Evolutionary conservation across 2,113 vertebrate species (phyloP).

Genomic region (Gavia stellata): DNA sequence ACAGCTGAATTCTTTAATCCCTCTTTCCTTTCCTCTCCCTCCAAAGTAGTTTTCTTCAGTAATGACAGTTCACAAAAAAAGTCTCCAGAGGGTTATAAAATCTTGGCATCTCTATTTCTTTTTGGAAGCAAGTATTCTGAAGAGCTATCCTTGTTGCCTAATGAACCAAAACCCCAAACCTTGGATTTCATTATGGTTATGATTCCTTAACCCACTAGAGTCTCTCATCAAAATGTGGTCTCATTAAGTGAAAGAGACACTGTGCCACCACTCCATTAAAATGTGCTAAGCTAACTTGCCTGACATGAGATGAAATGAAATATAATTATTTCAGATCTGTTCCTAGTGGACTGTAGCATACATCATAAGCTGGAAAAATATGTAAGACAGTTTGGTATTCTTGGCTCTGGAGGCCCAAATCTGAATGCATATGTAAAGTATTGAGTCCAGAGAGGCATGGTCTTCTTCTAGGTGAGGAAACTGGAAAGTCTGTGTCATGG

Average conservation of each 20-base stretch:
- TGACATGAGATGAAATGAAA: constrained; percentile 56
- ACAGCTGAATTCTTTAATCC: constrained; percentile 13
- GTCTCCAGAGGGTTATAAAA: constrained; percentile 29
- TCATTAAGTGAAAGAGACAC: constrained; percentile 70
- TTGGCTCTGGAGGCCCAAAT: neutral
- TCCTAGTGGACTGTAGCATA: constrained; percentile 15
- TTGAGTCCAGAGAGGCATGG: neutral
- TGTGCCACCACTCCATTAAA: constrained; percentile 62
- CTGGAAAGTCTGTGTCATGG: neutral
- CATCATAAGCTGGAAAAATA: neutral
- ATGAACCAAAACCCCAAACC: constrained; percentile 69
- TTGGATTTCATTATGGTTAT: constrained; percentile 71
- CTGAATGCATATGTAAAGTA: neutral
- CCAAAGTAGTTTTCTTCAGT: constrained; percentile 11
- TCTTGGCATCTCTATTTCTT: constrained; percentile 47
- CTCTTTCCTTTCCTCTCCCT: neutral
- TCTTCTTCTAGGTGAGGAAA: neutral
- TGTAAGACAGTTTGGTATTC: neutral
- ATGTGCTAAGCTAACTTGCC: constrained; percentile 61
- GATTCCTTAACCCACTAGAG: constrained; percentile 67
- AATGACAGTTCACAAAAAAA: constrained; percentile 37
- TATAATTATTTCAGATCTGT: constrained; percentile 57
- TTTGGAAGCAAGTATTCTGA: constrained; percentile 57
- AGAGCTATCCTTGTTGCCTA: constrained; percentile 67
- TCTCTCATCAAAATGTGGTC: constrained; percentile 67